Conservation (phyloP, 2,113 vertebrate genomes). For the Crotophaga sulcirostris region DNA sequence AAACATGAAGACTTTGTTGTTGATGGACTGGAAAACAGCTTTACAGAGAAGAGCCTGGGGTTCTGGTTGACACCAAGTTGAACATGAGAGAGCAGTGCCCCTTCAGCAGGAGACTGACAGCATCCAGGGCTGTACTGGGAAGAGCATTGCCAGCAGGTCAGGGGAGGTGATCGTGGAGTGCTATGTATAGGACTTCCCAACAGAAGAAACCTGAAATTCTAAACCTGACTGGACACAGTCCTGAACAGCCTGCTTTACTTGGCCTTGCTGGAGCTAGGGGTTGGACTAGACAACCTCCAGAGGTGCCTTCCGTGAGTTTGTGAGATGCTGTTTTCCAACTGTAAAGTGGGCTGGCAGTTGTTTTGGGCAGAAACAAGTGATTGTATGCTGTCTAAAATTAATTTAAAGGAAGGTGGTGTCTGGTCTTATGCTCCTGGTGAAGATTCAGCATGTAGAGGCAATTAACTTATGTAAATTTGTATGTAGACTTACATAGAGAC, state of each 20-base stretch:
- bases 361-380: background rate
- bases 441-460: background rate
- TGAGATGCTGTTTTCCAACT: background rate
- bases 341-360: background rate
- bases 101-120: background rate
- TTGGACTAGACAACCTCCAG: background rate
- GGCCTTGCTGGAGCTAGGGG: background rate
- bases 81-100: background rate
- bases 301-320: background rate
- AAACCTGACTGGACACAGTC: background rate
- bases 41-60: background rate
- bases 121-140: background rate
- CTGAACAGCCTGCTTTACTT: background rate
- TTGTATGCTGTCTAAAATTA: background rate
- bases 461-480: background rate
- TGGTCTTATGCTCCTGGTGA: background rate
- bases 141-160: background rate
- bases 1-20: background rate
- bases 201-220: background rate
- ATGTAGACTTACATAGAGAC: background rate
- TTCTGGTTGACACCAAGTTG: background rate
- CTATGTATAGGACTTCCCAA: rapidly evolving
- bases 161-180: background rate
- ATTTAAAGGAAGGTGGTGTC: background rate
- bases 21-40: background rate